A percentile compares a stretch with the other conserved stretches of the same genome.
Conservation (phyloP, 2,888 invertebrate species). For the Sphecodes monilicornis region DNA sequence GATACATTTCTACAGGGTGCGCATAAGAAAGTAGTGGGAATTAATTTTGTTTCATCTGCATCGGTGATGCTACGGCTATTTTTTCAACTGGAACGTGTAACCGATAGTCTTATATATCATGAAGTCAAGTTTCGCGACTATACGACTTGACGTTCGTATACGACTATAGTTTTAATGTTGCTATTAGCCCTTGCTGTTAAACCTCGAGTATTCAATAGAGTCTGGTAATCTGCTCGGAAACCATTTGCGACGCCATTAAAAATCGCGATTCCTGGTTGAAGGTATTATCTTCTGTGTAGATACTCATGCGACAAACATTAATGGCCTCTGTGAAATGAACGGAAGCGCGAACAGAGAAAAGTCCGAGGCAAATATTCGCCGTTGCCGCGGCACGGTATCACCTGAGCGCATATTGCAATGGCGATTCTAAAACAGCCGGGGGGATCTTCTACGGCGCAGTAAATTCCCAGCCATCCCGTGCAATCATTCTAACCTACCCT, state of each 20-base stretch:
- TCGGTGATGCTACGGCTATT: not conserved
- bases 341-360: not conserved
- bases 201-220: not conserved
- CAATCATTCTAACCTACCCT: constrained; percentile 70
- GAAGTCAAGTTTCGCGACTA: not conserved
- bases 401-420: constrained; percentile 31
- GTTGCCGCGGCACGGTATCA: constrained; percentile 30
- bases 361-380: constrained; percentile 16
- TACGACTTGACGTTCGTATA: not conserved
- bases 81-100: not conserved
- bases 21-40: not conserved
- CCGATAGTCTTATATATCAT: not conserved
- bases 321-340: not conserved
- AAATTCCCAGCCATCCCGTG: constrained; percentile 69
- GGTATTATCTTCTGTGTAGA: not conserved
- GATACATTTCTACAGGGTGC: not conserved
- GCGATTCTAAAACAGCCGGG: constrained; percentile 57
- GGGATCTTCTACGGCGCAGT: constrained; percentile 56
- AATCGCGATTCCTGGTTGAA: not conserved
- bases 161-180: not conserved
- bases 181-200: not conserved
- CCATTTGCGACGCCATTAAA: not conserved
- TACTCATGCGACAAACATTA: not conserved
- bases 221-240: not conserved
- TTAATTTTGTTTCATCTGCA: not conserved